A percentile compares a stretch with the other conserved stretches of the same genome.
Evolutionary conservation across 2,113 vertebrate genomes (phyloP).

Genomic region (Varanus salvator): DNA sequence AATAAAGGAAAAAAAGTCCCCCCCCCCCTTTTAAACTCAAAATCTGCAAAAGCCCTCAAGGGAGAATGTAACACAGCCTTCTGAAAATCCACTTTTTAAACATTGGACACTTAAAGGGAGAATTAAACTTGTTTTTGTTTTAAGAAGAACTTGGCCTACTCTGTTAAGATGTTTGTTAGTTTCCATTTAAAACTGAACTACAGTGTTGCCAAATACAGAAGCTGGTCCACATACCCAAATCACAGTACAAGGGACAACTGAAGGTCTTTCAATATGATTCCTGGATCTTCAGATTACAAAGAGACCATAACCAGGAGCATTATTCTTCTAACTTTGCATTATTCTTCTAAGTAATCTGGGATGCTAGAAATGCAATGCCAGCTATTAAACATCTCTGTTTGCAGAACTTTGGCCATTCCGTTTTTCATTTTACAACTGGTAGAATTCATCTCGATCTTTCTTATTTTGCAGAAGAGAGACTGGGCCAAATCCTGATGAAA

Average conservation of each 20-base stretch:
- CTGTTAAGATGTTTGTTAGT: not conserved
- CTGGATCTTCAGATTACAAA: conserved; percentile 11
- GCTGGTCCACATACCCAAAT: not conserved
- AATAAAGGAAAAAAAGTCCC: not conserved
- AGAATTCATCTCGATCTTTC: not conserved
- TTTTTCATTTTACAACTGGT: not conserved
- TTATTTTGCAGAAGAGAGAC: not conserved
- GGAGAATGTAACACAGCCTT: not conserved
- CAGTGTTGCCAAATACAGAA: conserved; percentile 1
- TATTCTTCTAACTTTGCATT: conserved; percentile 5
- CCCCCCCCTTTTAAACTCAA: not conserved
- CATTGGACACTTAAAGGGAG: not conserved
- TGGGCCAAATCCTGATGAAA: not conserved
- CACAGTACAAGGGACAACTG: conserved; percentile 16
- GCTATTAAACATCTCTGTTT: not conserved
- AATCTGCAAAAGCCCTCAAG: conserved; percentile 10
- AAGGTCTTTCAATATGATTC: conserved; percentile 18
- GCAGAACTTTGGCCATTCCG: not conserved
- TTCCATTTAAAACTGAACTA: not conserved
- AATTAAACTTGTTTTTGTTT: not conserved
- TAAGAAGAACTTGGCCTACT: not conserved
- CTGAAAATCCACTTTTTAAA: not conserved
- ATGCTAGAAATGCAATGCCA: conserved; percentile 7
- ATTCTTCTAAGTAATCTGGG: not conserved
- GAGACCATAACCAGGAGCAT: not conserved